Base-by-base conservation (phyloP, 2,113 vertebrate species). In the Aythya baeri region DNA sequence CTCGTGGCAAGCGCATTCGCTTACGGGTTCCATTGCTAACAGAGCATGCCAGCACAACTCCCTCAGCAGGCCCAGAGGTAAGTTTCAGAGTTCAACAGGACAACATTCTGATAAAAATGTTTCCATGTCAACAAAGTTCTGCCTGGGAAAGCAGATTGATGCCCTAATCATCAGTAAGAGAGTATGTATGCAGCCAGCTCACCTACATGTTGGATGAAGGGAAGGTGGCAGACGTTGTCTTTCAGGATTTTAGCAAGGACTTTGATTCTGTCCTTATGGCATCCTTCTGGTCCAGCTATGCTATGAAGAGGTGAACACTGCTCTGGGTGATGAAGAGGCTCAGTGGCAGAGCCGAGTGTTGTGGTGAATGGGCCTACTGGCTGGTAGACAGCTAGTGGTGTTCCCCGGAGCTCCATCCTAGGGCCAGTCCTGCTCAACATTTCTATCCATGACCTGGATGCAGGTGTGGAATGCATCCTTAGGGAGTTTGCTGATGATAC, bases 1-100 rank as follows among this genome's bases (percentile, higher is more conserved):
- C 96, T 95, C 98, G 92, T 31, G 99, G 99, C 59, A 99, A 98
- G 65, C 97, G 97, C 18, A 95, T 99, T 83, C 97, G 97, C n/a
- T 97, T 99, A 44, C 91, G 55, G 68, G 80, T 96, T 78, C 93
- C 91, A 2, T 49, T 96, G 68, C 72, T 52, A 43, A 46, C 57
- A 20, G 77, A n/a, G 46, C 95, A 94, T 44, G 44, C 78, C 65
- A 66, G 59, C 61, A 34, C 74, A 43, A 88, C 96, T 22, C 98
- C 96, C 32, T 83, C 91, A 1, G 95, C 83, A 66, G 96, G 88
- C 79, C 36, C 95, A 2, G 89, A 98, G 98, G 99, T 99, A 91
- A 93, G 94, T 86, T 62, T 43, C 68, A 9, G 11, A 76, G 6
- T 25, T 52, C 57, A 67, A 7, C 27, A 27, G 79, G 27, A 49